phyloP scores from a whole-genome alignment of 2,113 vertebrate species.

The Oreochromis niloticus region DNA sequence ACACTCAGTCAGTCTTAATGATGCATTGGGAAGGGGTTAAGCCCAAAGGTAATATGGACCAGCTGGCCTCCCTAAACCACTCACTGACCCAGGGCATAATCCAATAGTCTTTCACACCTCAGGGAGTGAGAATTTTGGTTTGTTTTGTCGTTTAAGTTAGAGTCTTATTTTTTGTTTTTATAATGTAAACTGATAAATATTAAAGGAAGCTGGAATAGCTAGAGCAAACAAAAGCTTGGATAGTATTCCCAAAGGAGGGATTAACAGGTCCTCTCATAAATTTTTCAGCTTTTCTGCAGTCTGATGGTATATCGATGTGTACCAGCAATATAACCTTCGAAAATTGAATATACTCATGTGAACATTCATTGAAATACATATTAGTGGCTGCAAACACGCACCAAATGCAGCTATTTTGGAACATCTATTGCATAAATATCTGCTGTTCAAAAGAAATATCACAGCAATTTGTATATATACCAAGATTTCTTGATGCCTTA shows the following conservation, averaged over 20 bases:
- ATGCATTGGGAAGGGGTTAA: constrained; percentile 55
- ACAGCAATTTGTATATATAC: neutral
- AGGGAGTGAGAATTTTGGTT: neutral
- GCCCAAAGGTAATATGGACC: constrained; percentile 43
- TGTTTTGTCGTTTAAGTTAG: neutral
- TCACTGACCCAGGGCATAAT: constrained; percentile 40
- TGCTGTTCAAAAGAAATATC: neutral
- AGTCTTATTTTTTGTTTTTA: neutral
- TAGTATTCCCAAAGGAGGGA: constrained; percentile 12
- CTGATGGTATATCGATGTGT: neutral
- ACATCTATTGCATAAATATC: neutral
- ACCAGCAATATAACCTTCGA: neutral
- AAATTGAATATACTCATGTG: neutral
- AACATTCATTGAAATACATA: neutral
- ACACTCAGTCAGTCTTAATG: constrained; percentile 44
- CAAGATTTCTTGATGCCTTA: neutral
- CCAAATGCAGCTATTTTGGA: neutral
- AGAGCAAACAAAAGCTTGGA: neutral
- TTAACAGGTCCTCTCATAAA: constrained; percentile 34
- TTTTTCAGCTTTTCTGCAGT: constrained; percentile 2
- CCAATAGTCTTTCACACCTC: constrained; percentile 29
- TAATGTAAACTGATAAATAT: neutral
- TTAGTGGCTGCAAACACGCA: neutral
- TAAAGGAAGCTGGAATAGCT: neutral
- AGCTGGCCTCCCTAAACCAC: constrained; percentile 8